Percentiles rank a stretch among this genome's conserved stretches.
Conservation (phyloP, 2,113 vertebrate species). For the Oreochromis spilurus region DNA sequence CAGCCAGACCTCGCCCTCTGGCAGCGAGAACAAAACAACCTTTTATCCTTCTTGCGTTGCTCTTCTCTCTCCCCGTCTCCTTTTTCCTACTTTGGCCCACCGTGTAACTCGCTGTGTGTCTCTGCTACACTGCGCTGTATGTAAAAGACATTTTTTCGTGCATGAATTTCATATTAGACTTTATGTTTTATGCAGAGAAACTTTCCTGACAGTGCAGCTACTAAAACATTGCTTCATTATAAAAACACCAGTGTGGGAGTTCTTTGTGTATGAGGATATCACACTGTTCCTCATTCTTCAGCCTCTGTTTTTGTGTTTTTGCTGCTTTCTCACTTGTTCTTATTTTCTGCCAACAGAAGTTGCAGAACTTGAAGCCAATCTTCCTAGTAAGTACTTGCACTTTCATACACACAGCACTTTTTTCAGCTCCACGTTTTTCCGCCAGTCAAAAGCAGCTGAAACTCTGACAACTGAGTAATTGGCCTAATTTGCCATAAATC, state of each 20-base stretch:
- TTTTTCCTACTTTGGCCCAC: not conserved
- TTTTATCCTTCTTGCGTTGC: not conserved
- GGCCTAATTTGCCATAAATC: not conserved
- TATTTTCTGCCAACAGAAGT: conserved; percentile 82
- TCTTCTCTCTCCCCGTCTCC: not conserved
- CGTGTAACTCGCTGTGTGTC: not conserved
- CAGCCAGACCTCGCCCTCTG: not conserved
- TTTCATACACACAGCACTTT: not conserved
- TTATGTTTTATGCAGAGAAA: not conserved
- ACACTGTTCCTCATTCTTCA: not conserved
- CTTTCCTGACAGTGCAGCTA: not conserved
- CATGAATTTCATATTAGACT: not conserved
- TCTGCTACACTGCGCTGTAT: not conserved
- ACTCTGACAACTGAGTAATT: not conserved
- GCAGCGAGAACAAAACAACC: not conserved
- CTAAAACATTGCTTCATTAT: not conserved
- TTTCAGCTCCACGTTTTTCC: not conserved
- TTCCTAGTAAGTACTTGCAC: conserved; percentile 87
- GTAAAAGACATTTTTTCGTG: not conserved
- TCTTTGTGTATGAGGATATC: not conserved
- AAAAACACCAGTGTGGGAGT: not conserved
- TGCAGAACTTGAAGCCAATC: conserved; percentile 94
- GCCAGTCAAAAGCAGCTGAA: not conserved
- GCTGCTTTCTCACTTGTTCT: not conserved
- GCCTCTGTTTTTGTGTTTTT: not conserved